Evolutionary conservation across 2,113 vertebrate species (phyloP).

Genomic region (Sander lucioperca): DNA sequence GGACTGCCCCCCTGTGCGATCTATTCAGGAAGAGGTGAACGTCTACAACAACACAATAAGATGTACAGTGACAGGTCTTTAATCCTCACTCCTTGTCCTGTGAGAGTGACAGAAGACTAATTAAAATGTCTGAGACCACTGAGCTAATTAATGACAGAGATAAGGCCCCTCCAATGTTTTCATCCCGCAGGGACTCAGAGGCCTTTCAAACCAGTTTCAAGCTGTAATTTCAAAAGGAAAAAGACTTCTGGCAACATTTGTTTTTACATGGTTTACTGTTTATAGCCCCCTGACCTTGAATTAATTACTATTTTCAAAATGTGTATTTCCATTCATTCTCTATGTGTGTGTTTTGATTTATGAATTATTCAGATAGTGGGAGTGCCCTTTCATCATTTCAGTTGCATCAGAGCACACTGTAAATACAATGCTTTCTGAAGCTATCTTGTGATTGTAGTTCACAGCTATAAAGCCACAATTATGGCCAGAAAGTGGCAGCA

Average conservation of each 20-base stretch:
- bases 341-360: slow-evolving; percentile 45
- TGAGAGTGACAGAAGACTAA: slow-evolving; percentile 64
- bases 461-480: slow-evolving; percentile 8
- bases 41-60: slow-evolving; percentile 38
- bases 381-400: slow-evolving; percentile 39
- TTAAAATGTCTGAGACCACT: slow-evolving; percentile 63
- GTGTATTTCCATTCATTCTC: slow-evolving; percentile 31
- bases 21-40: slow-evolving; percentile 36
- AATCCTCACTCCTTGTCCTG: slow-evolving; percentile 40
- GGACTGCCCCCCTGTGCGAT: slow-evolving; percentile 22
- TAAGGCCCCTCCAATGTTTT: slow-evolving; percentile 33
- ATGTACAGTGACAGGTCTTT: slow-evolving; percentile 30
- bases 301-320: slow-evolving; percentile 44
- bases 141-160: slow-evolving; percentile 67
- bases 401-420: neutral
- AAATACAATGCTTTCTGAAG: slow-evolving; percentile 25
- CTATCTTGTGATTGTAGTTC: slow-evolving; percentile 33
- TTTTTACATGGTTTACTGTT: slow-evolving; percentile 17
- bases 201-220: slow-evolving; percentile 43
- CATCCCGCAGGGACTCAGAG: slow-evolving; percentile 20
- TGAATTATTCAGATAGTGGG: slow-evolving; percentile 46
- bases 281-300: slow-evolving; percentile 41
- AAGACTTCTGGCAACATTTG: slow-evolving; percentile 7
- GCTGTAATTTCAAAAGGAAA: slow-evolving; percentile 36
- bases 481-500: neutral